Evolutionary conservation across 2,797 vertebrate species (phyloP).

Genomic region (Sternotherus odoratus): DNA sequence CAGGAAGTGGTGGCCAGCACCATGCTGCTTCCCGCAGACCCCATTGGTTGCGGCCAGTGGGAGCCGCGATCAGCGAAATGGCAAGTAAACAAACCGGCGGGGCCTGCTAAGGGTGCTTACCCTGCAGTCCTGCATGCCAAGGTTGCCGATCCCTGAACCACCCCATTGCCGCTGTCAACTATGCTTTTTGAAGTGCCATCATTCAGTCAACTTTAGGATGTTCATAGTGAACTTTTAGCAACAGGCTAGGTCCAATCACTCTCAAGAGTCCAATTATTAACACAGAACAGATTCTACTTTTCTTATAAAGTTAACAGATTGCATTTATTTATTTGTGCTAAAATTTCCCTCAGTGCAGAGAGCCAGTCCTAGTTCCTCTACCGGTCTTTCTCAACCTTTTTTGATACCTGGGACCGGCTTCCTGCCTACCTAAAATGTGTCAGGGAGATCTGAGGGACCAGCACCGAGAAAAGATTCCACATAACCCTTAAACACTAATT

Average conservation of each 20-base stretch:
- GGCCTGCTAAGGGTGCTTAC: too few relatives aligned
- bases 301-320: neutral
- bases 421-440: neutral
- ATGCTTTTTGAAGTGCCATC: neutral
- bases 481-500: neutral
- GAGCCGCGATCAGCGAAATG: too few relatives aligned
- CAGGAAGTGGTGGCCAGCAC: too few relatives aligned
- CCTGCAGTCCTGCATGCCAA: too few relatives aligned
- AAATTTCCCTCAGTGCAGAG: neutral
- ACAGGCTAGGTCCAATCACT: neutral
- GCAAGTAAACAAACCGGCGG: too few relatives aligned
- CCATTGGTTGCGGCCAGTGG: too few relatives aligned
- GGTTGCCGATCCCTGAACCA: too few relatives aligned
- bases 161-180: neutral
- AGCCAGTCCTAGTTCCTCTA: neutral
- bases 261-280: neutral
- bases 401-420: neutral
- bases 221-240: neutral
- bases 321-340: neutral
- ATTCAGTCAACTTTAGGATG: neutral
- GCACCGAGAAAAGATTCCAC: neutral
- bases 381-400: neutral
- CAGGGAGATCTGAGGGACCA: neutral
- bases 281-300: neutral
- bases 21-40: too few relatives aligned